These are phyloP conservation scores for Boulengeromyrus knoepffleri DNA, from an alignment of 2,113 vertebrate genomes.

Conservation along the genomic window DNA sequence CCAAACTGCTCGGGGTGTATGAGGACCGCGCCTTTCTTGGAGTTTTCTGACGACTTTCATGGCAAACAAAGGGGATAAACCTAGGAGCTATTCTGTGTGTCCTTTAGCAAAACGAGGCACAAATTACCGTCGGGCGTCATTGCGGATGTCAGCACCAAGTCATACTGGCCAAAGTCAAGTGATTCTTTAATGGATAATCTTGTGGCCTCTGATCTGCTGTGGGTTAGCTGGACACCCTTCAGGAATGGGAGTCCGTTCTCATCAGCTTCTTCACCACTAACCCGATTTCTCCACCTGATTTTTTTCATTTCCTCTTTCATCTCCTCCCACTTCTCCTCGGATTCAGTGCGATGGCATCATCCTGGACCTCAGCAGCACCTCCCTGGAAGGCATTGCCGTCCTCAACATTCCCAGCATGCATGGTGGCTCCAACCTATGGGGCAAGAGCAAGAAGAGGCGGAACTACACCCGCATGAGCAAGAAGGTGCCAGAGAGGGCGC, in stretches of 20 bases:
- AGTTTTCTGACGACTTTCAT: background rate
- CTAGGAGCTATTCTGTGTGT: background rate
- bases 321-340: background rate
- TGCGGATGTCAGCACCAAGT: background rate
- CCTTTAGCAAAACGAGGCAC: background rate
- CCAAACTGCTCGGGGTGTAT: background rate
- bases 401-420: constrained; percentile 99
- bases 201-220: background rate
- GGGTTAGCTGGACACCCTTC: background rate
- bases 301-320: background rate
- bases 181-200: background rate
- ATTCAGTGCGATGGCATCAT: constrained; percentile 79
- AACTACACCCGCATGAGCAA: constrained; percentile 61
- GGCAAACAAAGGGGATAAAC: background rate
- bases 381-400: constrained; percentile 85
- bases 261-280: background rate
- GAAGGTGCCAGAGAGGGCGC: constrained; percentile 54
- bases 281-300: background rate
- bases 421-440: constrained; percentile 92
- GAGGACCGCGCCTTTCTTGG: background rate
- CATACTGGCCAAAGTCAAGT: background rate
- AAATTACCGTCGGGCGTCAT: background rate
- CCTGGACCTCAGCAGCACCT: constrained; percentile 79
- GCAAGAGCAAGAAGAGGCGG: constrained; percentile 67
- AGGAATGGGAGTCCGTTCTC: background rate